Evolutionary conservation across 2,113 vertebrate species (phyloP).

Genomic region (Pseudorasbora parva): DNA sequence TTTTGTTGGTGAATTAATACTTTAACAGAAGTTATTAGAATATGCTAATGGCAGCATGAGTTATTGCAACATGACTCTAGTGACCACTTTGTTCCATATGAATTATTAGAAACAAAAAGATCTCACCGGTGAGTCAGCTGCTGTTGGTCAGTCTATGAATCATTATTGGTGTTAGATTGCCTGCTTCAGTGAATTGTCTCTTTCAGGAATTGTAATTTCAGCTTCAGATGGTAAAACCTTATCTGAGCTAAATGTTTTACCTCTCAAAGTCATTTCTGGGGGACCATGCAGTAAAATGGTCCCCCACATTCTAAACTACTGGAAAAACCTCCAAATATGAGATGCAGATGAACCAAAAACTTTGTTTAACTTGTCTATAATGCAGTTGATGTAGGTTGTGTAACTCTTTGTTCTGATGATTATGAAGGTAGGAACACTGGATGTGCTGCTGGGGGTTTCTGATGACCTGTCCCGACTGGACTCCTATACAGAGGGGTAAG

Average conservation of each 20-base stretch:
- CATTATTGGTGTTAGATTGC: background rate
- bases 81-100: background rate
- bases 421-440: constrained; percentile 88
- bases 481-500: constrained; percentile 89
- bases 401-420: background rate
- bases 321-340: background rate
- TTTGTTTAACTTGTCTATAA: background rate
- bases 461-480: constrained; percentile 92
- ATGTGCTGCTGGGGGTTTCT: constrained; percentile 88
- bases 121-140: background rate
- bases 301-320: background rate
- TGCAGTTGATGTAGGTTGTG: background rate
- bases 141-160: background rate
- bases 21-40: background rate
- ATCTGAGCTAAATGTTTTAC: background rate
- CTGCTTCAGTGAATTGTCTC: background rate
- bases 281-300: background rate
- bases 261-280: background rate
- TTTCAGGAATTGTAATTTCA: background rate
- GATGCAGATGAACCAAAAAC: background rate
- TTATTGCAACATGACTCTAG: background rate
- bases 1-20: too few relatives aligned
- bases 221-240: background rate
- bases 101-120: background rate
- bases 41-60: background rate